A percentile compares a stretch with the other conserved stretches of the same genome.
phyloP scores from a whole-genome alignment of 2,888 invertebrate genomes.

The Amiota mariae region DNA sequence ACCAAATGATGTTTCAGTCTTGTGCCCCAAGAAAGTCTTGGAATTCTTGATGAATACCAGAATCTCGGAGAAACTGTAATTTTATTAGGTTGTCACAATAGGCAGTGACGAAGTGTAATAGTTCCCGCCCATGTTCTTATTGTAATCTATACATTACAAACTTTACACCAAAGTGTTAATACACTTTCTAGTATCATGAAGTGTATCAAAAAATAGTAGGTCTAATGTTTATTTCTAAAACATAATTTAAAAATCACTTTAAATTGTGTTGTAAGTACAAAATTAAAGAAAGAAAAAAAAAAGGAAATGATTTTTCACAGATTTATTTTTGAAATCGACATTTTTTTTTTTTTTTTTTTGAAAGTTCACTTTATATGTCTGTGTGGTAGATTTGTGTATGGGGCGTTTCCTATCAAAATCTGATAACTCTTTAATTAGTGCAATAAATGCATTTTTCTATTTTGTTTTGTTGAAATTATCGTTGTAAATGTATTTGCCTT shows the following conservation, averaged over 20 bases:
- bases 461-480: slow-evolving; percentile 25
- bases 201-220: no score
- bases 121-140: no score
- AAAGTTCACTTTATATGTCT: slow-evolving; percentile 12
- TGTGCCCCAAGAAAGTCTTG: no score
- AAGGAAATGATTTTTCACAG: slow-evolving; percentile 50
- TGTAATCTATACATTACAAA: no score
- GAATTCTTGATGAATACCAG: no score
- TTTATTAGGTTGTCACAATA: no score
- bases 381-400: slow-evolving; percentile 19
- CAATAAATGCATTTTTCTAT: slow-evolving; percentile 46
- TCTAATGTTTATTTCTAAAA: not conserved
- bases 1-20: no score
- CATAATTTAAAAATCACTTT: not conserved
- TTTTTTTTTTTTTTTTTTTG: no score
- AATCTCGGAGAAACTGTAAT: no score
- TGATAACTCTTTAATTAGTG: slow-evolving; percentile 60
- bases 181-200: no score
- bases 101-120: no score
- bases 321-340: slow-evolving; percentile 31
- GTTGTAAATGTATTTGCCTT: slow-evolving; percentile 37
- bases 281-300: not conserved
- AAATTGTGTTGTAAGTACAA: slow-evolving; percentile 20
- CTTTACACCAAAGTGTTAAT: no score
- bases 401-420: slow-evolving; percentile 48